Evolutionary conservation across 2,888 invertebrate genomes (phyloP).

Genomic region (Rhingia rostrata): DNA sequence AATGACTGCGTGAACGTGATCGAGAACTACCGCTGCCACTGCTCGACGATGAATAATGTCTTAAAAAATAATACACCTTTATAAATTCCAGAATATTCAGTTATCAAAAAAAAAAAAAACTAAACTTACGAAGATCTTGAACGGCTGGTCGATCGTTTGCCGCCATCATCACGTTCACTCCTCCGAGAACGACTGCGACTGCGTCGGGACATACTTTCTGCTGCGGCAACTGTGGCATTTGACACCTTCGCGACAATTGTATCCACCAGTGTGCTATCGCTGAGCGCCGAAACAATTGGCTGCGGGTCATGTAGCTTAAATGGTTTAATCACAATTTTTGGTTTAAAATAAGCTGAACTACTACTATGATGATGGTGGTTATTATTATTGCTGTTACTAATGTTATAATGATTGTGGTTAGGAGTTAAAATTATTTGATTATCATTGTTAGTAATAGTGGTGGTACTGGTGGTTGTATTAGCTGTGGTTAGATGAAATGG

Average conservation of each 20-base stretch:
- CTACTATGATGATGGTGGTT: conserved; percentile 75
- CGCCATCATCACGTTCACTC: conserved; percentile 77
- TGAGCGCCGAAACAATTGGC: conserved; percentile 81
- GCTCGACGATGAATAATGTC: conserved; percentile 81
- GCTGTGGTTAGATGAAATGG: conserved; percentile 72
- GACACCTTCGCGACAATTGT: conserved; percentile 82
- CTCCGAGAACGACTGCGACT: conserved; percentile 81
- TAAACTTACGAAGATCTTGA: conserved; percentile 83
- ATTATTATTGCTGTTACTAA: conserved; percentile 65
- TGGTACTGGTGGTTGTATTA: background rate
- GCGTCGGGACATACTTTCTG: conserved; percentile 80
- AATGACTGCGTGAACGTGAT: conserved; percentile 81
- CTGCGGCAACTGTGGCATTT: conserved; percentile 81
- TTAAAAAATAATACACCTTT: conserved; percentile 52
- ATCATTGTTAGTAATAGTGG: conserved; percentile 55
- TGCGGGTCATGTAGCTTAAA: conserved; percentile 83
- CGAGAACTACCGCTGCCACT: conserved; percentile 80
- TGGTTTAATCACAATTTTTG: conserved; percentile 83
- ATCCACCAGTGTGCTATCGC: conserved; percentile 81
- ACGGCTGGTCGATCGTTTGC: conserved; percentile 81
- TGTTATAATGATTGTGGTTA: conserved; percentile 75
- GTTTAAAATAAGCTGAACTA: conserved; percentile 76
- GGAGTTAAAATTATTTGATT: conserved; percentile 74
- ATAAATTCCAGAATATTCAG: background rate
- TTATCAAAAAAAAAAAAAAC: conserved; percentile 33